Base-by-base conservation (phyloP, 2,888 invertebrate genomes). In the Drosophila formosana region DNA sequence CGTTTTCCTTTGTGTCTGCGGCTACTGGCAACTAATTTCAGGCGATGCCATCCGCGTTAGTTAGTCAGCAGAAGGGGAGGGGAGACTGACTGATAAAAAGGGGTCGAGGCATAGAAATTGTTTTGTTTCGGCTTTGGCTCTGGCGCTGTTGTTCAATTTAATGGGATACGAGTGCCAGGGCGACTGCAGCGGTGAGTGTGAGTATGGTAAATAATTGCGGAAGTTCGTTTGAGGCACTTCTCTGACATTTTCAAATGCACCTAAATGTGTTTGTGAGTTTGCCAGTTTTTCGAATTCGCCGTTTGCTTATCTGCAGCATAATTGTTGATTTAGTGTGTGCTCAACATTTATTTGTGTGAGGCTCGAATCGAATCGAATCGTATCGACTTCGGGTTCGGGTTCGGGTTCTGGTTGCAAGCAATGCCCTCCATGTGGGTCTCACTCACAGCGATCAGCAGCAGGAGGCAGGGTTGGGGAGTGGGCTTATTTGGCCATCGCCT, bases 241-340 rank as follows among this genome's bases (percentile, higher is more conserved):
- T 46, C 80, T 75, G 83, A 66, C 74, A 77, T 73, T 81, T 78
- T 63, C 62, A 47, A 74, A 61, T 72, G 65, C 62, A 62, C 49
- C 56, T 46, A 56, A 53, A 45, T 55, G 55, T n/a, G 3, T 26
- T n/a, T 30, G 45, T 32, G 41, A 34, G 46, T 39, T 57, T 57
- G 57, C 46, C 34, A 57, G 47, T 39, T 39, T 49, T 45, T 25
- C 47, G 37, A 57, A 47, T 37, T 61, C 80, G 80, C 60, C 75
- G 78, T 66, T 84, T 67, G 82, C 82, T 84, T 86, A 84, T 88
- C 82, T 86, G 79, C 18, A 13, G 52, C 67, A 80, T 85, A 89
- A 89, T 89, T 89, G 89, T 89, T 88, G 82, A 87, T 88, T 88
- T 83, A 86, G 78, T 86, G 78, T 70, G 81, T 82, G 80, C 80